phyloP scores from a whole-genome alignment of 2,797 vertebrate genomes.

The Thamnophis elegans region DNA sequence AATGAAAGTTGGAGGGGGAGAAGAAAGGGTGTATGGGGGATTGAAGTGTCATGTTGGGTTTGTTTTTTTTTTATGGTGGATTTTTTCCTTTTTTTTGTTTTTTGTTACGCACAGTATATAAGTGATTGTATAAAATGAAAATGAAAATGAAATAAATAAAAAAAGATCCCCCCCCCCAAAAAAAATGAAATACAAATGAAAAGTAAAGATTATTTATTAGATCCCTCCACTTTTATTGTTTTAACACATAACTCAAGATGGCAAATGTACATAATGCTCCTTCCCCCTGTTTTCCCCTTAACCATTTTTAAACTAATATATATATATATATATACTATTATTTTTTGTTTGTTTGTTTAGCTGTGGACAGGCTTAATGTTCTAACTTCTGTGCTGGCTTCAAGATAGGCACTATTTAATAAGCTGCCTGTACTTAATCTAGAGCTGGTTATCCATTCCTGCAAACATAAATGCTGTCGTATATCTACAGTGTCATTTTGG shows the following conservation, averaged over 20 bases:
- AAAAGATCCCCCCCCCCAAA: too few relatives aligned
- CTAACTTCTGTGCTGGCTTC: slow-evolving; percentile 60
- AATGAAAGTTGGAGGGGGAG: too few relatives aligned
- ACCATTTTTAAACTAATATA: slow-evolving; percentile 58
- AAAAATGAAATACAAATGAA: not conserved
- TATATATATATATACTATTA: too few relatives aligned
- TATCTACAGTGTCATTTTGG: slow-evolving; percentile 64
- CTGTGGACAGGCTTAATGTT: slow-evolving; percentile 63
- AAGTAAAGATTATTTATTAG: slow-evolving; percentile 25
- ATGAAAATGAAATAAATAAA: too few relatives aligned
- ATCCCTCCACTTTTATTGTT: slow-evolving; percentile 43
- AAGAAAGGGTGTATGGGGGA: too few relatives aligned
- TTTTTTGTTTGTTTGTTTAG: slow-evolving; percentile 42
- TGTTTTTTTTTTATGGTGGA: too few relatives aligned
- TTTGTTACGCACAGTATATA: too few relatives aligned
- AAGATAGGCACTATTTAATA: slow-evolving; percentile 67
- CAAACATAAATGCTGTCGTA: slow-evolving; percentile 77
- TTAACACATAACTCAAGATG: not conserved
- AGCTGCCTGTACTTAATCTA: slow-evolving; percentile 71
- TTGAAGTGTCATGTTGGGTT: too few relatives aligned
- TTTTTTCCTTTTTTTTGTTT: too few relatives aligned
- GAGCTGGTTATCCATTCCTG: slow-evolving; percentile 77
- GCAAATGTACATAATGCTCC: not conserved
- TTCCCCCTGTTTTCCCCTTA: slow-evolving; percentile 16
- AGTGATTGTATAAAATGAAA: too few relatives aligned